Conservation (phyloP, 1,140 invertebrate genomes). For the Acromyrmex echinatior region DNA sequence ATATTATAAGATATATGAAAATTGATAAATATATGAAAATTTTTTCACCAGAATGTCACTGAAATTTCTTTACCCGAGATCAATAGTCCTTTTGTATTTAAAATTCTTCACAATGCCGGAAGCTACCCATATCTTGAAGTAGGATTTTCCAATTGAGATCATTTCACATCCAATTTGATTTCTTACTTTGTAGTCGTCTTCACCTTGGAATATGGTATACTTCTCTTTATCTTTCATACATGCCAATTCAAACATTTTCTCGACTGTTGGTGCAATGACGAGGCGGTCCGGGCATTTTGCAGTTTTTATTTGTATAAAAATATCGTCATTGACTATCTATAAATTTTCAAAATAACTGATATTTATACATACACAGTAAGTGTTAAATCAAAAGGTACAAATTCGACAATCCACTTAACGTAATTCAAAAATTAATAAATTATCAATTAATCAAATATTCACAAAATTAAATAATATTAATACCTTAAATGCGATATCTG, state of each 20-base stretch:
- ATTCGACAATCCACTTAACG: background rate
- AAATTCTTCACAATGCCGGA: conserved; percentile 65
- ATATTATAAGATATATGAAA: too few relatives aligned
- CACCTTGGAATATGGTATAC: conserved; percentile 22
- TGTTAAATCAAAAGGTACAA: background rate
- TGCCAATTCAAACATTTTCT: conserved; percentile 46
- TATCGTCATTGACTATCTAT: background rate
- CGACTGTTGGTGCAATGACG: background rate
- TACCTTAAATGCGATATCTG: background rate
- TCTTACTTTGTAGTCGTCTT: conserved; percentile 54
- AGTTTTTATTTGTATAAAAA: background rate
- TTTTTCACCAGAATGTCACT: too few relatives aligned
- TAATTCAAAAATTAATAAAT: conserved; percentile 10
- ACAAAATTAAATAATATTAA: background rate
- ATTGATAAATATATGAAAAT: too few relatives aligned
- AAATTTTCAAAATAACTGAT: background rate
- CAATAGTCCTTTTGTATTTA: conserved; percentile 63
- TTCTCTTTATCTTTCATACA: conserved; percentile 29
- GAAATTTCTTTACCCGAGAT: conserved; percentile 66
- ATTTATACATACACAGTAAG: background rate
- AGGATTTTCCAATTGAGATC: conserved; percentile 2
- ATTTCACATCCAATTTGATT: conserved; percentile 44
- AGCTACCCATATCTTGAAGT: conserved; percentile 18
- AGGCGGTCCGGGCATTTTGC: background rate
- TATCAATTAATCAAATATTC: background rate